A percentile compares a stretch with the other conserved stretches of the same genome.
Conservation (phyloP, 2,113 vertebrate species). For the Phalacrocorax aristotelis region DNA sequence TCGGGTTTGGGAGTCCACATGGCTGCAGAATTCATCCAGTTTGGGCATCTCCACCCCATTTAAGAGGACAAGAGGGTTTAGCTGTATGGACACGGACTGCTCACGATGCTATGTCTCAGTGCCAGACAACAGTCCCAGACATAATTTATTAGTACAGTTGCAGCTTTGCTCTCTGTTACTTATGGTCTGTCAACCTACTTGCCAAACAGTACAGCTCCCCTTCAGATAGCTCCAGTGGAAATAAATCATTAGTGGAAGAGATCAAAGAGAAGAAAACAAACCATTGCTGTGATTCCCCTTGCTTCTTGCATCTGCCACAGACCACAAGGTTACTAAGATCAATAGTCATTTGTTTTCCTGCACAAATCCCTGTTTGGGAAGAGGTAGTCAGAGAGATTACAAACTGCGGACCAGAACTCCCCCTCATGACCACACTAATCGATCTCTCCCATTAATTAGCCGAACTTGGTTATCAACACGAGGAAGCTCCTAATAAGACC, state of each 20-base stretch:
- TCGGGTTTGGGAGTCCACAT: not conserved
- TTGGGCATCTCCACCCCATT: not conserved
- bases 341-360: not conserved
- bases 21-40: not conserved
- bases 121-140: not conserved
- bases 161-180: not conserved
- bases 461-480: not conserved
- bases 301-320: not conserved
- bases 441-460: not conserved
- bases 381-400: not conserved
- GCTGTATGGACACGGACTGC: not conserved
- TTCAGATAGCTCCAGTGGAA: not conserved
- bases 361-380: not conserved
- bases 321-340: not conserved
- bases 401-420: not conserved
- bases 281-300: not conserved
- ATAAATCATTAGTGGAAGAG: not conserved
- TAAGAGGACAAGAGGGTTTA: not conserved
- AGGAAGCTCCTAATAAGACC: conserved; percentile 39
- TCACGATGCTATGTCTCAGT: not conserved
- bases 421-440: not conserved
- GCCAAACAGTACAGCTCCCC: not conserved
- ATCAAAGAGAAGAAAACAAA: not conserved
- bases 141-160: not conserved
- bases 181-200: not conserved